Evolutionary conservation across 2,888 invertebrate species (phyloP).

Genomic region (Hermaeophaga mercurialis): DNA sequence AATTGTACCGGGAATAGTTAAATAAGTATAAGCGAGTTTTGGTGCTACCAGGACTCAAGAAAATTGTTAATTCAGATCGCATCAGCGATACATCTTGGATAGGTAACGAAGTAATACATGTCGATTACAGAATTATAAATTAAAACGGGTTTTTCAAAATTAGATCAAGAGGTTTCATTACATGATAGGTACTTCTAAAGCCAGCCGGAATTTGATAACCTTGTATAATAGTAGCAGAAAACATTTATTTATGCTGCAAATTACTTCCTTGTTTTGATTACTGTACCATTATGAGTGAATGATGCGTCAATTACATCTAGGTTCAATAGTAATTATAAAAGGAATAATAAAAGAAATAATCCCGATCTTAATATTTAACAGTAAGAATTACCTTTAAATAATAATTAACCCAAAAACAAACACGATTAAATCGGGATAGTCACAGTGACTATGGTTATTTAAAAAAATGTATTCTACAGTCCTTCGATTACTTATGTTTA

Average conservation of each 20-base stretch:
- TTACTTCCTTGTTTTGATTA: neutral
- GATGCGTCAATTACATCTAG: neutral
- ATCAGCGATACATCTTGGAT: neutral
- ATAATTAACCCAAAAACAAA: no score
- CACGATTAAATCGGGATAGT: no score
- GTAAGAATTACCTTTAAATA: no score
- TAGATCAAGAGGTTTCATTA: neutral
- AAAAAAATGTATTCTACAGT: no score
- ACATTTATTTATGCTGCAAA: neutral
- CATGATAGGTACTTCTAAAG: neutral
- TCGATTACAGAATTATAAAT: neutral
- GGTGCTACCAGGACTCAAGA: neutral
- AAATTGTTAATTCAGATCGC: neutral
- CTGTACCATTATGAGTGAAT: neutral
- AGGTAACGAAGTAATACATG: neutral
- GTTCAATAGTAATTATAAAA: neutral
- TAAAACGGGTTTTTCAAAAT: conserved; percentile 2
- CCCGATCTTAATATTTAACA: no score
- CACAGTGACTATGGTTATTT: no score
- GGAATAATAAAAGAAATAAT: no score
- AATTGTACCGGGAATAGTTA: no score
- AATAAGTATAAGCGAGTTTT: neutral
- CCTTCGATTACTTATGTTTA: no score
- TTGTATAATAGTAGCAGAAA: neutral
- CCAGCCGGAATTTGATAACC: neutral